Evolutionary conservation across 2,888 invertebrate genomes (phyloP).

Genomic region (Drosophila seclusa): DNA sequence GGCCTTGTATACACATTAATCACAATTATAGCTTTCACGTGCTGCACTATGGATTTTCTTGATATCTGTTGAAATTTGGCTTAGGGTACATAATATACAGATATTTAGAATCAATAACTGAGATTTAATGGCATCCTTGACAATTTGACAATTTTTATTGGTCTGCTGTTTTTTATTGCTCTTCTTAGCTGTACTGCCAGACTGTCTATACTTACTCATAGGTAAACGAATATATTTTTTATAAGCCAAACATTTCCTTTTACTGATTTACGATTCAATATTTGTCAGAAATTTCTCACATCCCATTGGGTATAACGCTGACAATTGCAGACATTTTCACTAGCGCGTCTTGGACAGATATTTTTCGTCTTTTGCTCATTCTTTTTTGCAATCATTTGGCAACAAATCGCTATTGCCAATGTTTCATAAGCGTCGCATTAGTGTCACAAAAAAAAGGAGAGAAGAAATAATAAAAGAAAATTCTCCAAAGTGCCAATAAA

Average conservation of each 20-base stretch:
- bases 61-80: not conserved
- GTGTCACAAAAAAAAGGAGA: constrained; percentile 57
- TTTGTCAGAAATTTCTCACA: constrained; percentile 53
- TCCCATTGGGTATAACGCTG: constrained; percentile 40
- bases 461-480: constrained; percentile 35
- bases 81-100: too few relatives aligned
- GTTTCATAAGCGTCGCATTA: constrained; percentile 79
- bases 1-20: not conserved
- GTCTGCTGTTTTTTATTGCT: not conserved
- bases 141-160: not conserved
- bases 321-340: constrained; percentile 60
- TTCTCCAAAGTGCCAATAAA: constrained; percentile 62
- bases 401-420: constrained; percentile 49
- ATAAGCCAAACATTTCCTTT: constrained; percentile 9
- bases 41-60: not conserved
- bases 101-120: too few relatives aligned
- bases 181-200: not conserved
- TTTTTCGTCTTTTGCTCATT: not conserved
- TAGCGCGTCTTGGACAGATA: constrained; percentile 38
- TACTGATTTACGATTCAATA: constrained; percentile 66
- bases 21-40: not conserved
- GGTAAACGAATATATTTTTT: constrained; percentile 5
- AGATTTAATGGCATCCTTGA: not conserved
- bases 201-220: not conserved
- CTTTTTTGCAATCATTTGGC: constrained; percentile 38